Conservation (phyloP, 2,797 vertebrate genomes). For the Ptychobarbus kaznakovi region DNA sequence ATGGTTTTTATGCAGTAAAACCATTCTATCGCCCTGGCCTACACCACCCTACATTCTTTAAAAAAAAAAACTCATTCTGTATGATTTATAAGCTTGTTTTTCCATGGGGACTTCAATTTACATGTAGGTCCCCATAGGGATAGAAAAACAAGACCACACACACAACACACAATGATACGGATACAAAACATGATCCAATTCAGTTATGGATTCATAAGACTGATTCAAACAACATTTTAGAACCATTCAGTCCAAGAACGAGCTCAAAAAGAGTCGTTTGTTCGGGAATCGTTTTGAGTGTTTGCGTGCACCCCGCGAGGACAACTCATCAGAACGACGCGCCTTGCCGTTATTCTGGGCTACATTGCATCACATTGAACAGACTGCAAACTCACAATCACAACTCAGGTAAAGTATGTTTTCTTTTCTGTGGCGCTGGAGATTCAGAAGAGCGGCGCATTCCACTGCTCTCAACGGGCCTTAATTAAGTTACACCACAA, state of each 20-base stretch:
- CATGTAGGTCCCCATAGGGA: too few species aligned
- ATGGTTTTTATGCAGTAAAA: background rate
- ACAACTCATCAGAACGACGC: background rate
- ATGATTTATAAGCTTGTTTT: background rate
- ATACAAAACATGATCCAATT: background rate
- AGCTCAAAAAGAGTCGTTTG: background rate
- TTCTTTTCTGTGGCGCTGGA: background rate
- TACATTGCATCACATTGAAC: background rate
- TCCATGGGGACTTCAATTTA: too few species aligned
- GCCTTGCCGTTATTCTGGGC: background rate
- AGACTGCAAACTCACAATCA: background rate
- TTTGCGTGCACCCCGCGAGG: background rate
- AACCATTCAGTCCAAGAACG: background rate
- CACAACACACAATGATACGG: background rate
- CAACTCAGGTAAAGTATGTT: background rate
- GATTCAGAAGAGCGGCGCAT: background rate
- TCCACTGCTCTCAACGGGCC: background rate
- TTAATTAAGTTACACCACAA: background rate
- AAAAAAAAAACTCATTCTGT: too few species aligned
- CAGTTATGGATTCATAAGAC: background rate
- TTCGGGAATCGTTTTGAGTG: background rate
- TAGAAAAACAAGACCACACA: background rate
- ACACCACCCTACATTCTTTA: too few species aligned
- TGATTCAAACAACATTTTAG: background rate
- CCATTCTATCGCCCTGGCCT: background rate